Conservation (phyloP, 2,113 vertebrate genomes). For the Nesogale talazaci region DNA sequence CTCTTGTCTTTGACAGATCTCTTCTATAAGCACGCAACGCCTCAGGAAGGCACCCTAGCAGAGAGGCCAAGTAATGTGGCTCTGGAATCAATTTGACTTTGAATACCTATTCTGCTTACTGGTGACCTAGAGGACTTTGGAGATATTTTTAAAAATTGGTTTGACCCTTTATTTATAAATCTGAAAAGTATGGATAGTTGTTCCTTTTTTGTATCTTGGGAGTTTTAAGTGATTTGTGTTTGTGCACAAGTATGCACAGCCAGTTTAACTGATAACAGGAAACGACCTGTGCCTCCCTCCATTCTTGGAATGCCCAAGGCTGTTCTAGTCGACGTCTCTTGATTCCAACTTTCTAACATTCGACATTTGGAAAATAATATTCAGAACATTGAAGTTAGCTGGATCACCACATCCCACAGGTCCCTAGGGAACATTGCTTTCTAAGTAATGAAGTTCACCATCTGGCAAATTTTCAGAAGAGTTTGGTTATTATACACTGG, state of each 20-base stretch:
- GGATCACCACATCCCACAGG: background rate
- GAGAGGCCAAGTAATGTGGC: background rate
- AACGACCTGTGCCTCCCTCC: background rate
- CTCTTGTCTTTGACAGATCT: background rate
- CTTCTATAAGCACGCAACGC: background rate
- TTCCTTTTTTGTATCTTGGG: too few relatives aligned
- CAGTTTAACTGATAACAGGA: background rate
- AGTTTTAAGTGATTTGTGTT: background rate
- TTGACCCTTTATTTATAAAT: background rate
- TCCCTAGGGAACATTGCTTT: background rate
- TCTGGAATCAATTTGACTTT: background rate
- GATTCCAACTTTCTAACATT: background rate
- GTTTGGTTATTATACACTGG: background rate
- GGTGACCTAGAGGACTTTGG: background rate
- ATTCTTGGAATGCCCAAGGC: background rate
- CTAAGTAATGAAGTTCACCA: background rate
- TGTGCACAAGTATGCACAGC: background rate
- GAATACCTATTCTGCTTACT: background rate
- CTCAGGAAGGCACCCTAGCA: background rate
- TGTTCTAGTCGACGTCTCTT: accelerated
- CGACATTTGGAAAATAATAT: background rate
- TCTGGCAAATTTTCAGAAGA: background rate
- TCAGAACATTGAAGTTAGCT: background rate
- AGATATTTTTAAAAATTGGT: background rate
- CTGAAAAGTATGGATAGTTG: background rate